Evolutionary conservation across 1,140 invertebrate genomes (phyloP).

Genomic region (Leptinotarsa lineolata): DNA sequence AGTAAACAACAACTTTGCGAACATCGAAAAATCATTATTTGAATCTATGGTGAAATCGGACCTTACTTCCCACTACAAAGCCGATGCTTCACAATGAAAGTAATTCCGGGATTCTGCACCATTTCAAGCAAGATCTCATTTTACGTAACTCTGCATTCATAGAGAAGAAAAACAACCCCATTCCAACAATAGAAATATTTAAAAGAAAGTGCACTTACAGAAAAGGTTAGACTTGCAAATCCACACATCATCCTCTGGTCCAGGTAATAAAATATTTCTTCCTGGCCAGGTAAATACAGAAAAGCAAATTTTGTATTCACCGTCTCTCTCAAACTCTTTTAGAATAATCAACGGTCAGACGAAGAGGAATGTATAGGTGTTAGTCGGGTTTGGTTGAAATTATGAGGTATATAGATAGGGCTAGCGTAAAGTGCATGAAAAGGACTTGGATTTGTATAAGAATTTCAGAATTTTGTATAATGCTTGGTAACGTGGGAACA

Average conservation of each 20-base stretch:
- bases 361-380: neutral
- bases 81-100: neutral
- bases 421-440: slow-evolving; percentile 4
- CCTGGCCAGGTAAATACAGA: slow-evolving; percentile 20
- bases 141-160: slow-evolving; percentile 21
- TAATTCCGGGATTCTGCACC: neutral
- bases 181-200: slow-evolving; percentile 26
- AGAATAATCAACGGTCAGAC: neutral
- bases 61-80: neutral
- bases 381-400: slow-evolving; percentile 10
- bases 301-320: neutral
- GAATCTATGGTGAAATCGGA: neutral
- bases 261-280: slow-evolving; percentile 22
- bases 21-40: neutral
- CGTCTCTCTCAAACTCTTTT: slow-evolving; percentile 7
- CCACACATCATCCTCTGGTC: slow-evolving; percentile 8
- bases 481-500: slow-evolving; percentile 21
- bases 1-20: no score
- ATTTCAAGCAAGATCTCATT: slow-evolving; percentile 21
- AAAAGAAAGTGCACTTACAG: slow-evolving; percentile 21
- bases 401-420: neutral
- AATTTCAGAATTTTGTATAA: slow-evolving; percentile 22
- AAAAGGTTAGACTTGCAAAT: slow-evolving; percentile 33
- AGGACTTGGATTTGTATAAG: slow-evolving; percentile 26
- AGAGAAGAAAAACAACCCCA: slow-evolving; percentile 25